Conservation (phyloP, 1,140 invertebrate species). For the Cardiocondyla obscurior region DNA sequence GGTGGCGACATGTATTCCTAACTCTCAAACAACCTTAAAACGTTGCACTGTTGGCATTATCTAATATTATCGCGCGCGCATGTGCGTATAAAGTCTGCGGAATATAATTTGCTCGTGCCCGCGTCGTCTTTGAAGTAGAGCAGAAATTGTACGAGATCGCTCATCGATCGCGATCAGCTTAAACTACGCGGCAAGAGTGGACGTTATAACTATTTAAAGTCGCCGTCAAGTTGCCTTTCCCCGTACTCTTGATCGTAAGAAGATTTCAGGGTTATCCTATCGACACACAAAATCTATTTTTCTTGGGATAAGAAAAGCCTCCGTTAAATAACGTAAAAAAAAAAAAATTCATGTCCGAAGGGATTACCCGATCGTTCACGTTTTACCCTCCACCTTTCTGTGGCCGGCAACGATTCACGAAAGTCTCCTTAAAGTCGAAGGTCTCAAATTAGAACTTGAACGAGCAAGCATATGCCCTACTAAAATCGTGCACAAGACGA, state of each 20-base stretch:
- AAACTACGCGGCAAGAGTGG: slow-evolving; percentile 6
- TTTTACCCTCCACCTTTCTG: background rate
- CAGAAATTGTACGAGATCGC: background rate
- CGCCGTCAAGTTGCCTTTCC: background rate
- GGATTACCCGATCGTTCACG: background rate
- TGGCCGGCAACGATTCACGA: slow-evolving; percentile 27
- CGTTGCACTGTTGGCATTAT: slow-evolving; percentile 35
- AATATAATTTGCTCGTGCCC: background rate
- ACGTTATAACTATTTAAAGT: slow-evolving; percentile 33
- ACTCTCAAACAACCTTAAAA: slow-evolving; percentile 43
- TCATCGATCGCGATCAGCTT: slow-evolving; percentile 7
- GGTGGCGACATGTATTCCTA: slow-evolving; percentile 40
- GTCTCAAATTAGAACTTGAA: slow-evolving; percentile 5
- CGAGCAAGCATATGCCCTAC: background rate
- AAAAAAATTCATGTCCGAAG: background rate
- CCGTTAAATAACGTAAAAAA: background rate
- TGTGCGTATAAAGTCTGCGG: background rate
- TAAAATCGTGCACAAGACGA: background rate
- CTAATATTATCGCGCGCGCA: slow-evolving; percentile 3
- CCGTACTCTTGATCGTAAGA: slow-evolving; percentile 1
- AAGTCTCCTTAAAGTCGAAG: slow-evolving; percentile 40
- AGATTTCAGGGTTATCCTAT: slow-evolving; percentile 6
- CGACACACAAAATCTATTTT: background rate
- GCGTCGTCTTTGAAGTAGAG: background rate
- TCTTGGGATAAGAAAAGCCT: background rate